A percentile compares a stretch with the other conserved stretches of the same genome.
phyloP scores from a whole-genome alignment of 2,797 vertebrate species.

The Malacoctenus gilli region DNA sequence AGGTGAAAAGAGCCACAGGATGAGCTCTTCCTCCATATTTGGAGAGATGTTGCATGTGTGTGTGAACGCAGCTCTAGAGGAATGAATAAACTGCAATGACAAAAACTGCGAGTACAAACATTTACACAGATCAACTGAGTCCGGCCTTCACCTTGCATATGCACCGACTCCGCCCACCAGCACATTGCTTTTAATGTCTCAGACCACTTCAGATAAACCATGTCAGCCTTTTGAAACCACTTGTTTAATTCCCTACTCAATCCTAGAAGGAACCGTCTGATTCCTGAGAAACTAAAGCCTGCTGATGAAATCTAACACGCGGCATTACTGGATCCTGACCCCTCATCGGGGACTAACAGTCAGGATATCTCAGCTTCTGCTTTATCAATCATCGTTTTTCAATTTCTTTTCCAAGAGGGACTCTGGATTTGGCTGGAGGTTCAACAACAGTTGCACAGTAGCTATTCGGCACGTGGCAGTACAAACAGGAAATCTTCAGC shows the following conservation, averaged over 20 bases:
- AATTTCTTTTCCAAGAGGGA: background rate
- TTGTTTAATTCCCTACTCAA: background rate
- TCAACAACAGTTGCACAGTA: background rate
- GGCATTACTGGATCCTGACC: background rate
- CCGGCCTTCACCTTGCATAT: no score
- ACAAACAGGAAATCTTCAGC: constrained; percentile 31
- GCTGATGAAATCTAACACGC: constrained; percentile 1
- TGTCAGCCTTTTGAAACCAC: no score
- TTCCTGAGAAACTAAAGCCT: constrained; percentile 2
- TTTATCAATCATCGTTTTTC: background rate
- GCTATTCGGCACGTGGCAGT: constrained; percentile 30
- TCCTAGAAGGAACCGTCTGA: background rate
- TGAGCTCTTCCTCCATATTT: no score
- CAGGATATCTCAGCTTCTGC: constrained; percentile 1
- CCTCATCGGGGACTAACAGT: background rate
- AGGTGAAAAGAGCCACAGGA: no score
- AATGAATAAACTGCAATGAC: no score
- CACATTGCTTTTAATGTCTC: no score
- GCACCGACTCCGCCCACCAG: no score
- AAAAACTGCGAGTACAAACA: no score
- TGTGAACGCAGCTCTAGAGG: no score
- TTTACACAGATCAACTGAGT: no score
- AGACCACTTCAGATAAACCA: no score
- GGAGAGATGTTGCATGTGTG: no score
- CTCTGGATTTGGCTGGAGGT: background rate